These are phyloP conservation scores for Aphelenchoides bicaudatus DNA, from an alignment of 2,888 invertebrate genomes.

Conservation along the genomic window DNA sequence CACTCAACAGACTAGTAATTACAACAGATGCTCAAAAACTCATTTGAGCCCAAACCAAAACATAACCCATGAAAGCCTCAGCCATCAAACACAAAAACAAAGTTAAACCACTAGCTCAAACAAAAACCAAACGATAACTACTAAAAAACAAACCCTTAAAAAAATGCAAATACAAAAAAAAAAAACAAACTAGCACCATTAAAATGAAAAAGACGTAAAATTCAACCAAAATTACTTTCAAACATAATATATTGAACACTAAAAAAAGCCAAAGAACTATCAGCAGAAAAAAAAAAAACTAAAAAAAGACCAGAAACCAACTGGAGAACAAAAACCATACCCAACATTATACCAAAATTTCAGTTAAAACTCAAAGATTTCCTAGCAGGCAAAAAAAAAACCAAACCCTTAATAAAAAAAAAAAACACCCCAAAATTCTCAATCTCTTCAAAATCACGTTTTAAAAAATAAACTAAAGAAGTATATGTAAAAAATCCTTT, in stretches of 20 bases:
- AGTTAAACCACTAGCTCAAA: slow-evolving; percentile 70
- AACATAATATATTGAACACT: slow-evolving; percentile 60
- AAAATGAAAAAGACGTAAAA: slow-evolving; percentile 49
- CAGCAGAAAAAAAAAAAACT: slow-evolving; percentile 58
- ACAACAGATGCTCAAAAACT: neutral
- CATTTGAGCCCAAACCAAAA: neutral
- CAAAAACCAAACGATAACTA: slow-evolving; percentile 65
- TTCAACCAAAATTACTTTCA: slow-evolving; percentile 57
- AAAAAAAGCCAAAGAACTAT: slow-evolving; percentile 57
- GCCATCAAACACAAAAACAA: slow-evolving; percentile 67
- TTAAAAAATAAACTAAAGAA: slow-evolving; percentile 46
- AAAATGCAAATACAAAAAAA: slow-evolving; percentile 48
- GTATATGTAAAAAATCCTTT: slow-evolving; percentile 39
- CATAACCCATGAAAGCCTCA: neutral
- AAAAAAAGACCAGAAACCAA: slow-evolving; percentile 60
- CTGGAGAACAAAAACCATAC: slow-evolving; percentile 58
- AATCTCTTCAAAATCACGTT: slow-evolving; percentile 44
- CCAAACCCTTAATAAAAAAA: slow-evolving; percentile 42
- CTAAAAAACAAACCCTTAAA: slow-evolving; percentile 63
- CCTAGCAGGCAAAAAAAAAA: slow-evolving; percentile 37
- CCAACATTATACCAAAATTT: slow-evolving; percentile 61
- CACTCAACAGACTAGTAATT: slow-evolving; percentile 1
- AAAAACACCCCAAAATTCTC: slow-evolving; percentile 40
- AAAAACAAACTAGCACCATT: slow-evolving; percentile 47
- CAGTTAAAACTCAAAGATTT: slow-evolving; percentile 50